Percentiles rank a stretch among this genome's conserved stretches.
Evolutionary conservation across 2,888 invertebrate species (phyloP).

Genomic region (Cerastis leucographa): DNA sequence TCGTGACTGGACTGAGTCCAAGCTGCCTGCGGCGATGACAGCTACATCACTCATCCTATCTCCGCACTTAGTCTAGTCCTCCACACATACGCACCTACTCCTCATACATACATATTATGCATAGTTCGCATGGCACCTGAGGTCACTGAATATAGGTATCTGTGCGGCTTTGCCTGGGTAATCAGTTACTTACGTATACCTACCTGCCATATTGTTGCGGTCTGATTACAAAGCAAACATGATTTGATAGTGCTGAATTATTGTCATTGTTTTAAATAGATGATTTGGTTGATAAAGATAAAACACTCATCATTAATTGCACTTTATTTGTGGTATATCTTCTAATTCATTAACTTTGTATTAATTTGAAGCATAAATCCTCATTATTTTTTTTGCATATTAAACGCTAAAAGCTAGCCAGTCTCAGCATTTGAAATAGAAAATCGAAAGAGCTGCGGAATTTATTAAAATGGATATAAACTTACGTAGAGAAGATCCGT

Average conservation of each 20-base stretch:
- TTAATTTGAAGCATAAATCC: neutral
- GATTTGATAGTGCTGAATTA: slow-evolving; percentile 57
- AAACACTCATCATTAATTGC: neutral
- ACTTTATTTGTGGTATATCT: neutral
- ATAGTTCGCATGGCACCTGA: slow-evolving; percentile 35
- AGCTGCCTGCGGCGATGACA: slow-evolving; percentile 83
- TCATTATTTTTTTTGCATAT: slow-evolving; percentile 1
- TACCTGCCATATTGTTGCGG: slow-evolving; percentile 46
- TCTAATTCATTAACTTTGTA: neutral
- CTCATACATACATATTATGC: slow-evolving; percentile 2
- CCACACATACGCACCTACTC: slow-evolving; percentile 28
- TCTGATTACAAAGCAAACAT: slow-evolving; percentile 57
- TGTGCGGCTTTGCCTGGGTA: slow-evolving; percentile 42
- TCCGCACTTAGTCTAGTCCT: slow-evolving; percentile 49
- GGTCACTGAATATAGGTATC: slow-evolving; percentile 45
- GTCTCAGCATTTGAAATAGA: slow-evolving; percentile 26
- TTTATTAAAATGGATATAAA: slow-evolving; percentile 64
- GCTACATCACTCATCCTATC: slow-evolving; percentile 77
- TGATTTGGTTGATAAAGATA: slow-evolving; percentile 29
- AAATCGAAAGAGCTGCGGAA: slow-evolving; percentile 48
- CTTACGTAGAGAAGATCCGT: slow-evolving; percentile 56
- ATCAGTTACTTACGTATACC: slow-evolving; percentile 46
- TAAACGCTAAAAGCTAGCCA: neutral
- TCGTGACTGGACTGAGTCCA: slow-evolving; percentile 79
- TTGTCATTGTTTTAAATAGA: slow-evolving; percentile 47